Base-by-base conservation (phyloP, 1,140 invertebrate genomes). In the Brachionus rotundiformis region DNA sequence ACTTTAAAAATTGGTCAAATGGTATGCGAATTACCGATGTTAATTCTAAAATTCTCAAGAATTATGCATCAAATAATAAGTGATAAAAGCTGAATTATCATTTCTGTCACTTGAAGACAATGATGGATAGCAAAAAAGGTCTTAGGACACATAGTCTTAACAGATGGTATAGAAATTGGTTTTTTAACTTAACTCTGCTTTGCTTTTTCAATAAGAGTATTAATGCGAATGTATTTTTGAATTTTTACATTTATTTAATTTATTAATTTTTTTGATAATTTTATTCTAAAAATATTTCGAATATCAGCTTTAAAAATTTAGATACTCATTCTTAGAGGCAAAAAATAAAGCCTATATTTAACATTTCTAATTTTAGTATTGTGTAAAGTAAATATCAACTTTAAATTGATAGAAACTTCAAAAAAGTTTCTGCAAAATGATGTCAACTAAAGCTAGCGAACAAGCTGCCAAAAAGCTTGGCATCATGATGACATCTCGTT, bases 401-500 rank as follows among this genome's bases (percentile, higher is more conserved):
- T 73, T 25, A 10, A 71, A 2, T 41, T 5, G 25, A 23, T 19
- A 41, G 4, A 44, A 44, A 25, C 36, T 16, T 44, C 8, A 36
- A 27, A 68, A n/a, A 31, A 41, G 39, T 29, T 41, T 44, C 25
- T 27, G 16, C n/a, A 44, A 44, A 41, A 73, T 73, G 68, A 73
- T 73, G 36, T 73, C 68, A 25, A 44, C 63, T 5, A 33, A 36
- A 68, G 33, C 63, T 36, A 68, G 63, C 31, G 63, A 68, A 68
- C 63, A 73, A 73, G 33, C 33, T 73, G 33, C 68, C 11, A 73
- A 73, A 73, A 73, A 73, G 19, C 19, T 73, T 1, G 33, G 33
- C 23, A 44, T 44, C 19, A 73, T 73, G 68, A 73, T 73, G 68
- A 44, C 68, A 19, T 41, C 36, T 25, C 68, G 76, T 13, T 79